These are phyloP conservation scores for Rhinichthys osculus DNA, from an alignment of 2,797 vertebrate species.

Conservation along the genomic window DNA sequence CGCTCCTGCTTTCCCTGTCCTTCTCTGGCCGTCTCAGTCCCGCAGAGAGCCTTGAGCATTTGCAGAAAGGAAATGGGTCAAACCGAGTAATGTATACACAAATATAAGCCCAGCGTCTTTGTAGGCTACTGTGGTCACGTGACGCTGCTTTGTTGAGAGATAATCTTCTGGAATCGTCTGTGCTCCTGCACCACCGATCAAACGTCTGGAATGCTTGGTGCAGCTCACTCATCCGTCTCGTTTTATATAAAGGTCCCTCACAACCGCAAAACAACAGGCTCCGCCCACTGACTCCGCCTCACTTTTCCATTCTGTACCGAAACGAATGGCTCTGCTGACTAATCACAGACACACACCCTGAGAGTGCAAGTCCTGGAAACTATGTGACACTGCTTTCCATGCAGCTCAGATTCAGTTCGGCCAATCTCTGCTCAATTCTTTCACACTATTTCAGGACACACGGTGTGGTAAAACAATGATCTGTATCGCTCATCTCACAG, in stretches of 20 bases:
- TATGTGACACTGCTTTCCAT: conserved; percentile 56
- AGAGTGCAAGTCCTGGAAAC: conserved; percentile 60
- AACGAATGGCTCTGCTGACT: conserved; percentile 60
- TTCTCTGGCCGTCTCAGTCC: conserved; percentile 8
- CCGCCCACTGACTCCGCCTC: conserved; percentile 44
- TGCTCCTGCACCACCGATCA: not conserved
- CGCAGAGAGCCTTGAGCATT: conserved; percentile 17
- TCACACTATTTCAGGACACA: conserved; percentile 48
- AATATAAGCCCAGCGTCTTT: not conserved
- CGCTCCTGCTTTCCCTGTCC: not conserved
- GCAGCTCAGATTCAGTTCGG: conserved; percentile 42
- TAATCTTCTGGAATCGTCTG: conserved; percentile 45
- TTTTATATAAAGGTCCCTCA: conserved; percentile 50
- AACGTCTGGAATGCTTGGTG: conserved; percentile 33
- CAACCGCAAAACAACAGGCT: conserved; percentile 34
- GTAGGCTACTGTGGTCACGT: not conserved
- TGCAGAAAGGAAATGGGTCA: conserved; percentile 39
- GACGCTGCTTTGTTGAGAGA: not conserved
- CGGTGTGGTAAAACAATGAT: conserved; percentile 48
- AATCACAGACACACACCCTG: conserved; percentile 55
- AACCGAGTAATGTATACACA: not conserved
- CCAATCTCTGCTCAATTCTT: conserved; percentile 41
- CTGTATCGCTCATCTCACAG: conserved; percentile 22
- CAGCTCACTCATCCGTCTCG: conserved; percentile 31
- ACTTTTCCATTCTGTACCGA: conserved; percentile 42